Conservation (phyloP, 2,113 vertebrate species). For the Tyrannus savana region DNA sequence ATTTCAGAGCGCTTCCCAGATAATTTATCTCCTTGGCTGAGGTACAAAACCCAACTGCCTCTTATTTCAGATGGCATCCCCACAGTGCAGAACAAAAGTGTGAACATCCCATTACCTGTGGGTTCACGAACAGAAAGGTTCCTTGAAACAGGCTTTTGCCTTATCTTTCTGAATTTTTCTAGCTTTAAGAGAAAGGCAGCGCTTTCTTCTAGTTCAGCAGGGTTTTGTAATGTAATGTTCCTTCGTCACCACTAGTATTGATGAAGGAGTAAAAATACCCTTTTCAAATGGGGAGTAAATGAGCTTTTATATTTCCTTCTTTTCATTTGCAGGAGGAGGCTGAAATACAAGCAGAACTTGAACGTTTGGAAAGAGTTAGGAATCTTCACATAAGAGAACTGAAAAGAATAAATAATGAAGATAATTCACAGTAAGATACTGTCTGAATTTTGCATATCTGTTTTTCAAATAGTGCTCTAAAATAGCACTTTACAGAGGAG, state of each 20-base stretch:
- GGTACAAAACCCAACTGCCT: conserved; percentile 45
- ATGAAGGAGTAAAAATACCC: conserved; percentile 65
- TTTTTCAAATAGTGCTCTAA: not conserved
- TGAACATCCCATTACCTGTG: conserved; percentile 55
- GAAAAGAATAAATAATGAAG: conserved; percentile 99
- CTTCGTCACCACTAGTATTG: conserved; percentile 48
- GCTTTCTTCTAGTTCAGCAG: conserved; percentile 57
- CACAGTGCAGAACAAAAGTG: conserved; percentile 58
- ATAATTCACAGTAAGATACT: conserved; percentile 97
- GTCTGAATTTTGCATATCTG: conserved; percentile 30
- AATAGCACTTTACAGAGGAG: not conserved
- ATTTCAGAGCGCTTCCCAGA: conserved; percentile 53
- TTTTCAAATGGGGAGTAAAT: conserved; percentile 72
- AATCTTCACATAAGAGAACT: conserved; percentile 99
- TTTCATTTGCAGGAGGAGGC: conserved; percentile 95
- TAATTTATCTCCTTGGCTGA: conserved; percentile 54
- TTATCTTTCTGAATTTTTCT: conserved; percentile 57
- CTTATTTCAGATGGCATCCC: conserved; percentile 60
- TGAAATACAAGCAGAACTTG: conserved; percentile 99
- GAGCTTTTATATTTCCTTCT: conserved; percentile 69
- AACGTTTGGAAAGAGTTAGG: conserved; percentile 97
- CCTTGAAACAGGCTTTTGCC: conserved; percentile 58
- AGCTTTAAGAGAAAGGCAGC: conserved; percentile 41
- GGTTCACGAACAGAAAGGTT: conserved; percentile 40
- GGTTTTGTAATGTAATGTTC: conserved; percentile 66